These are phyloP conservation scores for Hermaeophaga mercurialis DNA, from an alignment of 2,888 invertebrate species.

Conservation along the genomic window DNA sequence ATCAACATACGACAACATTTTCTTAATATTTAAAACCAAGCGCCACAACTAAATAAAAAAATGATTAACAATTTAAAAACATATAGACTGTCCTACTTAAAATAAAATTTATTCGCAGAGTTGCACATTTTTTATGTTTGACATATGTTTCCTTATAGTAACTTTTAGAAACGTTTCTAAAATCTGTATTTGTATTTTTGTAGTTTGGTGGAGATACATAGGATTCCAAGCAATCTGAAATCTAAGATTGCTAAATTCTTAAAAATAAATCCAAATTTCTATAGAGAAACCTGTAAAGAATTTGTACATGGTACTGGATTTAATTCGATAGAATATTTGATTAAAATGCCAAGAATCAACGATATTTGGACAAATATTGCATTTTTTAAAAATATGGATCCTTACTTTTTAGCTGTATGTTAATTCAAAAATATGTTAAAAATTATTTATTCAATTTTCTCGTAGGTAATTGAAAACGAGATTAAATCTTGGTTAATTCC, in stretches of 20 bases:
- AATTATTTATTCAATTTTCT: neutral
- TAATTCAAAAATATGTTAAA: neutral
- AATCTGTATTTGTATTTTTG: too few relatives aligned
- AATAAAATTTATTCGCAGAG: too few relatives aligned
- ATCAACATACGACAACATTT: too few relatives aligned
- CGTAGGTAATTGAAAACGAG: constrained; percentile 28
- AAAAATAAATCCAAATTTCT: constrained; percentile 15
- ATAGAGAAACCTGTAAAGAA: constrained; percentile 6
- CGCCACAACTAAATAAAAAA: too few relatives aligned
- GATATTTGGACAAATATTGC: constrained; percentile 3
- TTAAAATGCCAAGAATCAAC: constrained; percentile 12
- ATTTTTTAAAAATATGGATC: constrained; percentile 26
- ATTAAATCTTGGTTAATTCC: constrained; percentile 21
- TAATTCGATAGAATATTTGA: neutral
- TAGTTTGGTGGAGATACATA: constrained; percentile 6
- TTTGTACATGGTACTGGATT: constrained; percentile 21
- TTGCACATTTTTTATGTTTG: too few relatives aligned
- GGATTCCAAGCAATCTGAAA: neutral
- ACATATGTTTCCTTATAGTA: too few relatives aligned
- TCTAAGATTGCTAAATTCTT: constrained; percentile 15
- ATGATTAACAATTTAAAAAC: too few relatives aligned
- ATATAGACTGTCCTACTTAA: too few relatives aligned
- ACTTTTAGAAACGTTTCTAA: too few relatives aligned
- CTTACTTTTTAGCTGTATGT: constrained; percentile 32
- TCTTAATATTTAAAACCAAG: too few relatives aligned